Evolutionary conservation across 2,113 vertebrate genomes (phyloP).

Genomic region (Calidris pugnax): DNA sequence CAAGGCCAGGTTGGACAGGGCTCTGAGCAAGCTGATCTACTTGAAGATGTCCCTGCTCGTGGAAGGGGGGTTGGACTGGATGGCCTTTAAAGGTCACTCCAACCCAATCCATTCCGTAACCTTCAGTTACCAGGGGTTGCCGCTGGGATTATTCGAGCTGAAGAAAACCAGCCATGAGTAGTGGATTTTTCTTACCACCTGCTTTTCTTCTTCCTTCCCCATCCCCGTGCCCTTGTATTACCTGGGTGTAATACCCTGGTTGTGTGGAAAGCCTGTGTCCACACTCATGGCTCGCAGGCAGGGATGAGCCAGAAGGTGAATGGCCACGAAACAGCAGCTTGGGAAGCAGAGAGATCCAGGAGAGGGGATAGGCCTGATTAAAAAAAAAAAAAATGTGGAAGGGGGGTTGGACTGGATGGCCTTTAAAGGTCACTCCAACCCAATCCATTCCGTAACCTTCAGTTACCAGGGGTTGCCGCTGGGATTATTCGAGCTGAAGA

Average conservation of each 20-base stretch:
- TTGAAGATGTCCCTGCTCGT: neutral
- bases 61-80: neutral
- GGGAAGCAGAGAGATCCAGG: neutral
- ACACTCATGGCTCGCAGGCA: rapidly evolving
- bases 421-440: neutral
- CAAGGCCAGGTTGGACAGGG: neutral
- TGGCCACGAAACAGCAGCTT: neutral
- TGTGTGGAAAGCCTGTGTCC: rapidly evolving
- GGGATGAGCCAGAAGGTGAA: neutral
- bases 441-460: neutral
- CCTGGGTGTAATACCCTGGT: rapidly evolving
- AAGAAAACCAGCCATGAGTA: neutral
- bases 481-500: neutral
- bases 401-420: neutral
- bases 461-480: neutral
- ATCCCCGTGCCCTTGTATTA: neutral
- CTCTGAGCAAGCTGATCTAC: neutral
- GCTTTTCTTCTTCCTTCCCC: neutral
- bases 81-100: neutral
- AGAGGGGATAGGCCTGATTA: neutral
- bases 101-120: neutral
- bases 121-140: neutral
- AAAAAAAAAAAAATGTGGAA: neutral
- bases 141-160: neutral
- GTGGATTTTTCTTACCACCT: neutral